These are phyloP conservation scores for Prunella himalayana DNA, from an alignment of 2,113 vertebrate genomes.

Conservation along the genomic window DNA sequence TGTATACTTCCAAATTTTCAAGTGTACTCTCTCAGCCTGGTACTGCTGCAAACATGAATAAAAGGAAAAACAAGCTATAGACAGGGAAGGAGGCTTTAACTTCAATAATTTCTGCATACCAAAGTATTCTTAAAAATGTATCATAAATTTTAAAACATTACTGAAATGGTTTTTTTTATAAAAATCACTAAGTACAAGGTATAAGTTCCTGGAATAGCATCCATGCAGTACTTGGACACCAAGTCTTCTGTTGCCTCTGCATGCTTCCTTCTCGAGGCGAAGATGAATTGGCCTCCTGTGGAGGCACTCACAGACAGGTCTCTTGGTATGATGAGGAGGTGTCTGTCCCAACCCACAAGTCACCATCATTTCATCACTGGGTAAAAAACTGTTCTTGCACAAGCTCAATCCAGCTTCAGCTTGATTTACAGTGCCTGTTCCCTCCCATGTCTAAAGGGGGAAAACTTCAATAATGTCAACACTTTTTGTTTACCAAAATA, in stretches of 20 bases:
- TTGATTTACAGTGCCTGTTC: neutral
- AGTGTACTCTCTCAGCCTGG: neutral
- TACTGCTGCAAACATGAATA: neutral
- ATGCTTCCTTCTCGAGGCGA: neutral
- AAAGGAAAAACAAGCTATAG: neutral
- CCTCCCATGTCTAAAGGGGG: neutral
- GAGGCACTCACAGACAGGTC: neutral
- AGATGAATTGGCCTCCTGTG: neutral
- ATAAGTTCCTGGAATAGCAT: neutral
- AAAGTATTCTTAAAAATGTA: neutral
- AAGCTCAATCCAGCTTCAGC: neutral
- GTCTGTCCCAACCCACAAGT: neutral
- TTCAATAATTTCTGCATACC: neutral
- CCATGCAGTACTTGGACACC: neutral
- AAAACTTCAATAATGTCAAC: neutral
- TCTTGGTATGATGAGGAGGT: neutral
- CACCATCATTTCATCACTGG: neutral
- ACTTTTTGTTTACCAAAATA: neutral
- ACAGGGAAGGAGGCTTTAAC: neutral
- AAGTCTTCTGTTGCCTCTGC: neutral
- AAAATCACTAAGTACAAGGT: neutral
- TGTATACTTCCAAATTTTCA: neutral
- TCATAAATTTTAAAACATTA: neutral
- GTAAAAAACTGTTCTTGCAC: neutral
- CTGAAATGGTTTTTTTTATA: neutral